Percentiles rank a stretch among this genome's conserved stretches.
These are phyloP conservation scores for Chloroceryle amazona DNA, from an alignment of 2,797 vertebrate species.

Conservation along the genomic window DNA sequence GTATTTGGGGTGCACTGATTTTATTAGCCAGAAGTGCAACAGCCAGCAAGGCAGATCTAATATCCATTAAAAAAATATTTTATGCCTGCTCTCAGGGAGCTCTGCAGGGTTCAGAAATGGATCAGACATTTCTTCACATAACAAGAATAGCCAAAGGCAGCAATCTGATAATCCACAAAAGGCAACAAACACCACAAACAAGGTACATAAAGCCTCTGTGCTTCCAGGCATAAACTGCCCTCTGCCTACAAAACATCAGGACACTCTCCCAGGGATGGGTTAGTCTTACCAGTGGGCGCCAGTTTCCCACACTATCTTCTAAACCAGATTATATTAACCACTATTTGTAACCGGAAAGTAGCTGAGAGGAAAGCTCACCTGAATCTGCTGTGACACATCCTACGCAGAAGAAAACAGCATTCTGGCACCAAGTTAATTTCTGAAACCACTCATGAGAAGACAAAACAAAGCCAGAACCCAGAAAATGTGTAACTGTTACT, in stretches of 20 bases:
- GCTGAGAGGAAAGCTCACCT: neutral
- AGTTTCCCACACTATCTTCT: neutral
- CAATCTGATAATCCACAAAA: neutral
- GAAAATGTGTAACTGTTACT: neutral
- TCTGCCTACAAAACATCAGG: neutral
- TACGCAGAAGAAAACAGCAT: neutral
- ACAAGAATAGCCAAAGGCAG: neutral
- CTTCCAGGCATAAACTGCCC: neutral
- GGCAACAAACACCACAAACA: neutral
- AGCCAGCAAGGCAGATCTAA: neutral
- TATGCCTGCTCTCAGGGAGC: neutral
- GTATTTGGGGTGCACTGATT: neutral
- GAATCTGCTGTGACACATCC: neutral
- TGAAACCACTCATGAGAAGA: neutral
- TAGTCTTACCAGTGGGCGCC: neutral
- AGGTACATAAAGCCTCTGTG: neutral
- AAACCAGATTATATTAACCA: neutral
- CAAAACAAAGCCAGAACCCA: neutral
- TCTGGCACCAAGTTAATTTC: fast-evolving
- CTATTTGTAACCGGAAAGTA: neutral
- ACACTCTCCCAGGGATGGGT: neutral
- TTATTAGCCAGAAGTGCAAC: neutral
- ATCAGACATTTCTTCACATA: constrained; percentile 17
- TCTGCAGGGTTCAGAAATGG: constrained; percentile 15
- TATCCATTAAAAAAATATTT: neutral